Evolutionary conservation across 2,797 vertebrate species (phyloP), one percentile per base, ranked within the genome.

Genomic region (Iguana delicatissima): DNA sequence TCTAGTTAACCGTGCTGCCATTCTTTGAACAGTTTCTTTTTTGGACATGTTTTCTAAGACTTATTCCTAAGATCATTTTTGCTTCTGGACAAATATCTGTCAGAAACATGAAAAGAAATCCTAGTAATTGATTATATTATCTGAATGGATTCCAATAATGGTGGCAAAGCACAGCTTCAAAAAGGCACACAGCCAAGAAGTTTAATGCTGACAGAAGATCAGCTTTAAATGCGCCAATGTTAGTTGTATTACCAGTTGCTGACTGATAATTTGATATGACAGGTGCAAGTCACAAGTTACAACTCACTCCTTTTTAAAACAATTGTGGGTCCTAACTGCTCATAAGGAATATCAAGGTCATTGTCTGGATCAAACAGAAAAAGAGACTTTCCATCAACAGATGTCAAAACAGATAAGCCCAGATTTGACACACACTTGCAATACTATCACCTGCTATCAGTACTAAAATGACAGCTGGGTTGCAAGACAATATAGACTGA

Each of bases 351-450:
- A 97, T 95, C 96, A 96, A 97, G 96, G 96, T 97, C 96, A 96
- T 92, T 94, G 95, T 96, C 95, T 96, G 96, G 94, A 95, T 96
- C 91, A 96, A 95, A 97, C 7, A 95, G 93, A 96, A 94, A 94
- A 96, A 92, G 93, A 96, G 93, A 95, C 89, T 90, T 96, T 97
- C 96, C 89, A 97, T 97, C 97, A 98, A 98, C 97, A 98, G 97
- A 98, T 98, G 98, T 98, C 98, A 98, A 95, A 97, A 98, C 92
- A 97, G 96, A 98, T 98, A 97, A 98, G 96, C 92, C 96, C 94
- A 96, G 96, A 96, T 96, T 96, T 98, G 97, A 98, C 96, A 97
- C 95, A 95, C 95, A 97, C 95, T 97, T 97, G 95, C 94, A 96
- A 93, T 97, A 96, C 94, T 95, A 96, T 97, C 96, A 97, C 95